Percentiles rank a stretch among this genome's conserved stretches.
Conservation (phyloP, 2,888 invertebrate genomes). For the Tipula confusa region DNA sequence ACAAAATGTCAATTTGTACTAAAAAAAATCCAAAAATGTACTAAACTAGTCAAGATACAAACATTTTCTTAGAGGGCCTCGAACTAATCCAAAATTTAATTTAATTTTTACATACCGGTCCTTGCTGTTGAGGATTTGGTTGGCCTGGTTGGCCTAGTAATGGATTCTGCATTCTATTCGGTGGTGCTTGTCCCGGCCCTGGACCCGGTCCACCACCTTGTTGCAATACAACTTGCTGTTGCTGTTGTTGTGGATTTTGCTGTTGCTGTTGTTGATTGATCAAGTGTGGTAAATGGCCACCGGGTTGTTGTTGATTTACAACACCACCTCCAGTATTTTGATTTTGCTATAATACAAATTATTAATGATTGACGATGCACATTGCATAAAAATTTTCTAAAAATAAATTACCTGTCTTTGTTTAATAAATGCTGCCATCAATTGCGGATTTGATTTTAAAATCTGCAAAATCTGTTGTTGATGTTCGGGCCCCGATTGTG, state of each 20-base stretch:
- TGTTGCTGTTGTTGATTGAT: slow-evolving; percentile 46
- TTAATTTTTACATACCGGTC: slow-evolving; percentile 47
- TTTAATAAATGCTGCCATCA: slow-evolving; percentile 94
- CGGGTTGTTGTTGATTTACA: slow-evolving; percentile 41
- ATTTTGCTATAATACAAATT: slow-evolving; percentile 38
- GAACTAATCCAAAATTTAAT: background rate
- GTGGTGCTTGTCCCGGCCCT: slow-evolving; percentile 49
- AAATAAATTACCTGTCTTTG: slow-evolving; percentile 61
- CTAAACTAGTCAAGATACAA: background rate
- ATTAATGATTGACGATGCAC: too few species aligned
- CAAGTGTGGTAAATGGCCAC: slow-evolving; percentile 48
- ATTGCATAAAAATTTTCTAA: background rate
- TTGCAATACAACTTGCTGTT: slow-evolving; percentile 54
- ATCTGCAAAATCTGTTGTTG: slow-evolving; percentile 86
- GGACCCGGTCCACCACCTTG: slow-evolving; percentile 42
- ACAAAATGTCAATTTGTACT: background rate
- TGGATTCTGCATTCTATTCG: slow-evolving; percentile 47
- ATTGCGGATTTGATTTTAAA: slow-evolving; percentile 86
- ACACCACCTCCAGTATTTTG: slow-evolving; percentile 45
- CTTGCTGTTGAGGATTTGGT: slow-evolving; percentile 42
- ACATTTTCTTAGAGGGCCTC: background rate
- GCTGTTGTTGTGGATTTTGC: slow-evolving; percentile 45
- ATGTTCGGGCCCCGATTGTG: slow-evolving; percentile 79
- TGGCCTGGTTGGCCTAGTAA: slow-evolving; percentile 44
- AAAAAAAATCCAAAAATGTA: background rate